These are phyloP conservation scores for Stenotaenia linearis DNA, from an alignment of 2,888 invertebrate genomes.

Conservation along the genomic window DNA sequence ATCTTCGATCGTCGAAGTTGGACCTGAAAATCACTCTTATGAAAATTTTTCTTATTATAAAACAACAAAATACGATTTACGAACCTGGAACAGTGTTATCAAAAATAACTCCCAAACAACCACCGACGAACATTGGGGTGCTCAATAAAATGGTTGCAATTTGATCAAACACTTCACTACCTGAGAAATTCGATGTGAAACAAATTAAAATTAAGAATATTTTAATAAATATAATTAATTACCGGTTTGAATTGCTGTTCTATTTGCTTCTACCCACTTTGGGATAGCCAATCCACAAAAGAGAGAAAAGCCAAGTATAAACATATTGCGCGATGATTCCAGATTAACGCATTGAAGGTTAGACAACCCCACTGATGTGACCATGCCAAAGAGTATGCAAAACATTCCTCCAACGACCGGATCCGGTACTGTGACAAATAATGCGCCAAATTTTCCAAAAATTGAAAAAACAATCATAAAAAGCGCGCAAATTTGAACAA, in stretches of 20 bases:
- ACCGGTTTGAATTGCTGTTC: slow-evolving; percentile 27
- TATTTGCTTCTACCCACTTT: slow-evolving; percentile 37
- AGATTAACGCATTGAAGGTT: slow-evolving; percentile 74
- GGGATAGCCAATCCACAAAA: slow-evolving; percentile 65
- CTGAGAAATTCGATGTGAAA: neutral
- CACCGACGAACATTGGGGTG: slow-evolving; percentile 30
- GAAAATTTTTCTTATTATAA: too few species aligned
- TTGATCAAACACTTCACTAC: slow-evolving; percentile 11
- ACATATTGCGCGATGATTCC: slow-evolving; percentile 77
- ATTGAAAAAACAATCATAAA: slow-evolving; percentile 70
- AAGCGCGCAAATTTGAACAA: slow-evolving; percentile 67
- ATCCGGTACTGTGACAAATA: slow-evolving; percentile 73
- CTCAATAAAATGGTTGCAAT: slow-evolving; percentile 27
- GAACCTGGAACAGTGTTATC: slow-evolving; percentile 33
- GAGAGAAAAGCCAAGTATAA: slow-evolving; percentile 79
- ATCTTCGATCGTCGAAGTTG: neutral
- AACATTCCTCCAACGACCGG: slow-evolving; percentile 75
- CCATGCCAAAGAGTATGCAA: slow-evolving; percentile 77
- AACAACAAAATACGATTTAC: neutral
- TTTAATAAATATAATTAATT: neutral
- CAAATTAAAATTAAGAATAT: neutral
- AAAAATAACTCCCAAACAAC: slow-evolving; percentile 29
- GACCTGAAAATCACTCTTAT: too few species aligned
- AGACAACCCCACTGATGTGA: slow-evolving; percentile 69
- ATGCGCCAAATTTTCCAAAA: slow-evolving; percentile 69